These are phyloP conservation scores for Bombylius discolor DNA, from an alignment of 2,888 invertebrate genomes.

Conservation along the genomic window DNA sequence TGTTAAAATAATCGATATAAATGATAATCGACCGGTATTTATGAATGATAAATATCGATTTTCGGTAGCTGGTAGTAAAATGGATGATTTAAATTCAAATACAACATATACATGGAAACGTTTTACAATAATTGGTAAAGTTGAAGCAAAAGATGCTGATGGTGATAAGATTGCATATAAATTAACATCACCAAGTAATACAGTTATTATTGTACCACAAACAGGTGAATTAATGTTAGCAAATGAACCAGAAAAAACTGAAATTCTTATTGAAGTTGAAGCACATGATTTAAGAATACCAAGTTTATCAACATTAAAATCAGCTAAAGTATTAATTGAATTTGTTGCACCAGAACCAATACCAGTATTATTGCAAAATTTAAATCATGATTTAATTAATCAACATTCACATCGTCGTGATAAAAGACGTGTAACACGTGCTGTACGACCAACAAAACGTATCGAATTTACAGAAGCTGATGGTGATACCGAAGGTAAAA, in stretches of 20 bases:
- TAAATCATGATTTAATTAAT: slow-evolving; percentile 37
- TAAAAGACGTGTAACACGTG: slow-evolving; percentile 71
- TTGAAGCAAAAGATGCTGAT: slow-evolving; percentile 78
- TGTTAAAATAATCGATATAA: slow-evolving; percentile 70
- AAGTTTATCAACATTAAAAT: slow-evolving; percentile 52
- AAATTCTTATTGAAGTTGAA: slow-evolving; percentile 58
- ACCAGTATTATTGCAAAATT: slow-evolving; percentile 45
- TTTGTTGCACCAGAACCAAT: slow-evolving; percentile 49
- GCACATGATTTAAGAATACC: slow-evolving; percentile 74
- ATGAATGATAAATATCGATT: slow-evolving; percentile 66
- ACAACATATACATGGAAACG: slow-evolving; percentile 55
- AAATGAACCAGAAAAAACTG: slow-evolving; percentile 58
- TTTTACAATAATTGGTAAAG: slow-evolving; percentile 71
- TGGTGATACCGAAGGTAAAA: slow-evolving; percentile 74
- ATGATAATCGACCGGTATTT: slow-evolving; percentile 84
- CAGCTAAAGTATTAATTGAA: slow-evolving; percentile 64
- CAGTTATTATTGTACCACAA: slow-evolving; percentile 82
- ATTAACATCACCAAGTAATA: slow-evolving; percentile 63
- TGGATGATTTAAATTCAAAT: slow-evolving; percentile 45
- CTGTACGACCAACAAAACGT: slow-evolving; percentile 87
- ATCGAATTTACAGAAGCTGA: slow-evolving; percentile 86
- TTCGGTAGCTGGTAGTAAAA: slow-evolving; percentile 50
- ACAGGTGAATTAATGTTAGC: slow-evolving; percentile 79
- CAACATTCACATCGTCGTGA: slow-evolving; percentile 48
- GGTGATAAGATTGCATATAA: slow-evolving; percentile 86